Evolutionary conservation across 1,140 invertebrate genomes (phyloP), one percentile per base, ranked within the genome.

Genomic region (Heliconius congener): DNA sequence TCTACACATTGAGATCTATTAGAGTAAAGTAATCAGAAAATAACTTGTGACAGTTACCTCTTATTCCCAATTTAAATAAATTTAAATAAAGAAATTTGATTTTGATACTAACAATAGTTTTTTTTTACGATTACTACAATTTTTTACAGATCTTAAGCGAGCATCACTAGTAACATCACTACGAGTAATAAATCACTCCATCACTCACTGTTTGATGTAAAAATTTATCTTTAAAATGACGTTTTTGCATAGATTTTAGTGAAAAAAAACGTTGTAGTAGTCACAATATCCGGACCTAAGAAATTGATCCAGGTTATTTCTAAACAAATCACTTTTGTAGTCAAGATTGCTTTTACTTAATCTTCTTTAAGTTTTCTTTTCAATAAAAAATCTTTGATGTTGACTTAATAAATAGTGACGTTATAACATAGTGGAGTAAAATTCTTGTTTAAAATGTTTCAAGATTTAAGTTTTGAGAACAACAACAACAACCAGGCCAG

Each of bases 281-380:
- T 66, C 27, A 8, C 60, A 66, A 66, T 66, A 66, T 66, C 60
- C 60, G 60, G 60, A 30, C 60, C 60, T 66, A 66, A 13, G 60
- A 66, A 66, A 66, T 66, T 30, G 27, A 30, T 30, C 30, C 60
- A 66, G 27, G 3, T 66, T 30, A 66, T 30, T 66, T 66, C 60
- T 30, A 30, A 66, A 3, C 60, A 66, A 66, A 66, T 66, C 30
- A 16, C 27, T 66, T 66, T 30, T 9, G n/a, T 66, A 23, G 60
- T 66, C 1, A 66, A 66, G 3, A 66, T 66, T 66, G 60, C 60
- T 66, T 66, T 66, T 30, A 66, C 60, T 66, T 30, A 6, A 66
- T 66, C 60, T 13, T 66, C 23, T 66, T 66, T 27, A 11, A 66
- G 23, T 13, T 66, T 66, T 66, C 55, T 23, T 23, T 23, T 23